Evolutionary conservation across 2,888 invertebrate genomes (phyloP).

Genomic region (Parnassius mnemosyne): DNA sequence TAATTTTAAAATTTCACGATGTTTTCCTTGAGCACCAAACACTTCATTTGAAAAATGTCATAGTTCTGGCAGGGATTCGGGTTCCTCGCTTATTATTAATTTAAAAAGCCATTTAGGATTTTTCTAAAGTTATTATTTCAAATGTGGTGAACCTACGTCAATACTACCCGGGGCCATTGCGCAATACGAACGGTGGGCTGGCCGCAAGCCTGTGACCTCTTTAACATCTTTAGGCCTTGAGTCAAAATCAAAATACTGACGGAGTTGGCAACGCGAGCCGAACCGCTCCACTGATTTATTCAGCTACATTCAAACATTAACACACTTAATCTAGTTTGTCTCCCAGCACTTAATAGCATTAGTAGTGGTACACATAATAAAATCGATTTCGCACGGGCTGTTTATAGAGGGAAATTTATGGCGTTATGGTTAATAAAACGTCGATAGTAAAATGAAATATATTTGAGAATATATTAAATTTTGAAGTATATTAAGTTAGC

Average conservation of each 20-base stretch:
- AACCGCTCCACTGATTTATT: background rate
- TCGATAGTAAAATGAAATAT: too few species aligned
- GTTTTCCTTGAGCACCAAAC: too few species aligned
- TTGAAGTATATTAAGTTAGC: too few species aligned
- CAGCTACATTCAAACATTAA: conserved; percentile 10
- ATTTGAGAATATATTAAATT: too few species aligned
- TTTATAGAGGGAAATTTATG: background rate
- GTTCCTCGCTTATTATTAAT: too few species aligned
- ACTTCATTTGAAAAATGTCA: too few species aligned
- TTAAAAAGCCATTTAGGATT: too few species aligned
- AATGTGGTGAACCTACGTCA: background rate
- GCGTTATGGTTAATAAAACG: background rate
- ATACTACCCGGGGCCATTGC: conserved; percentile 25
- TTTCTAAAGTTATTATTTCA: too few species aligned
- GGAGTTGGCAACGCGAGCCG: conserved; percentile 4
- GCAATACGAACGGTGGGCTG: background rate
- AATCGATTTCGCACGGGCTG: background rate
- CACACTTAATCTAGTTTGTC: background rate
- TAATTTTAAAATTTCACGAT: too few species aligned
- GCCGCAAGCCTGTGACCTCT: conserved; percentile 9
- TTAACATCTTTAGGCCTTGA: conserved; percentile 10
- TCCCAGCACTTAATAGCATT: background rate
- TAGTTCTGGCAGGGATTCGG: too few species aligned
- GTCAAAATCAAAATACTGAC: background rate
- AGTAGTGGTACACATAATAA: background rate